phyloP scores from a whole-genome alignment of 2,113 vertebrate genomes.

The Laterallus jamaicensis region DNA sequence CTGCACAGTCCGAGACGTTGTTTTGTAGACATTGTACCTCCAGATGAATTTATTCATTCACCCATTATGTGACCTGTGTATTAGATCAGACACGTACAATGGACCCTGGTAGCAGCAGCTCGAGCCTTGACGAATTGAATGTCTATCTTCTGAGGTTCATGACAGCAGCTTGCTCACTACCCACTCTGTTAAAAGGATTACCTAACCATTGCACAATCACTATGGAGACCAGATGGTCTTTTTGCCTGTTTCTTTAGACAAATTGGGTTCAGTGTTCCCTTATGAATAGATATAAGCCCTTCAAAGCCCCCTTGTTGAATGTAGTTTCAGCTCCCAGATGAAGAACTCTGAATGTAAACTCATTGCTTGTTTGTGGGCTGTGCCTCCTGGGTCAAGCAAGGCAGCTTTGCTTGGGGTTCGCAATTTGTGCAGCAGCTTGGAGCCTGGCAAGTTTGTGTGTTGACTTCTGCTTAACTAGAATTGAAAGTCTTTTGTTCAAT shows the following conservation, averaged over 20 bases:
- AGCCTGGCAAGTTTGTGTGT: not conserved
- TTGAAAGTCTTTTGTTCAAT: not conserved
- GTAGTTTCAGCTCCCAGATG: conserved; percentile 36
- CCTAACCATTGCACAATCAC: conserved; percentile 37
- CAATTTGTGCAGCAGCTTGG: not conserved
- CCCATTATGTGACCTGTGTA: conserved; percentile 28
- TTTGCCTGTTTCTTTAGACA: conserved; percentile 49
- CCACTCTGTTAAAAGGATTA: conserved; percentile 51
- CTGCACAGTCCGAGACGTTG: not conserved
- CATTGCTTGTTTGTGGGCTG: not conserved
- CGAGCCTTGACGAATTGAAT: not conserved
- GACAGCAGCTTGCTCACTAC: conserved; percentile 40
- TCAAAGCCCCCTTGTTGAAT: conserved; percentile 31
- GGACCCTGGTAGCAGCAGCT: not conserved
- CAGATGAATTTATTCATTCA: conserved; percentile 26
- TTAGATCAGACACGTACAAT: not conserved
- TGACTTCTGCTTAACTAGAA: not conserved
- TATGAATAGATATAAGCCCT: conserved; percentile 32
- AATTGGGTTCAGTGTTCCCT: not conserved
- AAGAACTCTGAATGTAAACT: conserved; percentile 34
- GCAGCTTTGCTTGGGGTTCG: not conserved
- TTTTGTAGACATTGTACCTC: not conserved
- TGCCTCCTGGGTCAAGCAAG: not conserved
- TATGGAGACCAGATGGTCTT: conserved; percentile 67
- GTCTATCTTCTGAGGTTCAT: conserved; percentile 14